These are phyloP conservation scores for Megalonaias nervosa DNA, from an alignment of 1,140 invertebrate genomes.

Conservation along the genomic window DNA sequence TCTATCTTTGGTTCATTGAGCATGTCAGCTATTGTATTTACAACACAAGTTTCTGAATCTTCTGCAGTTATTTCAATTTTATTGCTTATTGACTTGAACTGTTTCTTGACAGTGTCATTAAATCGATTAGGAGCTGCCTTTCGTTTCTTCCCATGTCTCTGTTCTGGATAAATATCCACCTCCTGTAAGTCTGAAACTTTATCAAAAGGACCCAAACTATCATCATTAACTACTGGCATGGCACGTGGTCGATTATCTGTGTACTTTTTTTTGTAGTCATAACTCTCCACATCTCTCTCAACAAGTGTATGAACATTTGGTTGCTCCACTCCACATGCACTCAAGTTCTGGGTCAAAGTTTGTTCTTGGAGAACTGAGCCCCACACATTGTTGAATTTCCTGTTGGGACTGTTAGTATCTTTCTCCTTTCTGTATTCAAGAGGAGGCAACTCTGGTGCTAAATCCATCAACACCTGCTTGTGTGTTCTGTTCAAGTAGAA, in stretches of 20 bases:
- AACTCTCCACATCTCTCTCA: conserved; percentile 52
- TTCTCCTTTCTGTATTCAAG: too few species aligned
- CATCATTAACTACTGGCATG: too few species aligned
- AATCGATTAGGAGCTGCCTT: too few species aligned
- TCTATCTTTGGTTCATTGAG: conserved; percentile 57
- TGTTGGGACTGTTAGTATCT: background rate
- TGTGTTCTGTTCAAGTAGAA: too few species aligned
- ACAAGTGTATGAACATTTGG: conserved; percentile 8
- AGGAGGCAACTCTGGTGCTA: too few species aligned
- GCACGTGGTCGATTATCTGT: conserved; percentile 36
- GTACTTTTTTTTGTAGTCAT: conserved; percentile 52
- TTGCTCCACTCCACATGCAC: conserved; percentile 44
- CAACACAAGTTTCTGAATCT: conserved; percentile 36
- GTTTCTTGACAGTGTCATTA: too few species aligned
- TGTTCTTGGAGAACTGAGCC: conserved; percentile 56
- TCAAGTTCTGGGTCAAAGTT: conserved; percentile 43
- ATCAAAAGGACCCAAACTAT: too few species aligned
- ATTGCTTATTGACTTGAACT: too few species aligned
- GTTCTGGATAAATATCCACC: too few species aligned
- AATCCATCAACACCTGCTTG: too few species aligned
- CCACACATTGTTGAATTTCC: conserved; percentile 55
- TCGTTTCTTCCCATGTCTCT: too few species aligned
- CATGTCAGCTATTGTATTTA: conserved; percentile 40
- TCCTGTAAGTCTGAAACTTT: too few species aligned
- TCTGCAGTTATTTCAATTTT: conserved; percentile 39